Conservation (phyloP, 2,888 invertebrate genomes). For the Tetropium fuscum region DNA sequence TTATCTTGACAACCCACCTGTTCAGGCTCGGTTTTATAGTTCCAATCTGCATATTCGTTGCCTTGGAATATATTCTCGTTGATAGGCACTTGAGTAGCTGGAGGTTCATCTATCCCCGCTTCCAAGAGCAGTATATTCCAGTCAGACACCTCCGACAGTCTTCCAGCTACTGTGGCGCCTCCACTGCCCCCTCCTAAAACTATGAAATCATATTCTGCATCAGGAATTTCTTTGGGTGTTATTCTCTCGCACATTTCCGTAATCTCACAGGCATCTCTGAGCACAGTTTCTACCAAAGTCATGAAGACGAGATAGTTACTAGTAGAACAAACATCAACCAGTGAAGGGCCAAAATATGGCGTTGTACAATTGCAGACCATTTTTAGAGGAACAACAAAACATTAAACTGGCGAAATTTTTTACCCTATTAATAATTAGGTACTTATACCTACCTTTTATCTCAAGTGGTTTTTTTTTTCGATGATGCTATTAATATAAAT, state of each 20-base stretch:
- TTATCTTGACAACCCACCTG: slow-evolving; percentile 71
- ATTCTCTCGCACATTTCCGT: slow-evolving; percentile 74
- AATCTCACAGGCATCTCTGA: slow-evolving; percentile 70
- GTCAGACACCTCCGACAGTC: slow-evolving; percentile 73
- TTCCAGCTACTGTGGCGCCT: slow-evolving; percentile 73
- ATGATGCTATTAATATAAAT: no score
- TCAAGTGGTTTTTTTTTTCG: no score
- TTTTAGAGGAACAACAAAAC: no score
- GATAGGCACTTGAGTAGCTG: slow-evolving; percentile 73
- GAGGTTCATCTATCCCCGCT: slow-evolving; percentile 79
- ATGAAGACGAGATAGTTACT: slow-evolving; percentile 75
- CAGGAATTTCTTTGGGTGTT: slow-evolving; percentile 63
- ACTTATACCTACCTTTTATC: no score
- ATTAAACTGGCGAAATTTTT: no score
- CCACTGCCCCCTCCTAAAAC: slow-evolving; percentile 77
- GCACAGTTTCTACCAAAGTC: slow-evolving; percentile 73
- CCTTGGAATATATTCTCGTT: slow-evolving; percentile 76
- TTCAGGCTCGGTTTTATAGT: slow-evolving; percentile 75
- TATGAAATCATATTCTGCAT: slow-evolving; percentile 74
- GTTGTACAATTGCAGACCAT: slow-evolving; percentile 71
- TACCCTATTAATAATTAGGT: no score
- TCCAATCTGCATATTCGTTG: slow-evolving; percentile 75
- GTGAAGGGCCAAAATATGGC: slow-evolving; percentile 68
- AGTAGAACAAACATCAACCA: slow-evolving; percentile 70
- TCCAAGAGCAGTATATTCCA: slow-evolving; percentile 80